These are phyloP conservation scores for Crocidura indochinensis DNA, from an alignment of 2,797 vertebrate genomes.

Conservation along the genomic window DNA sequence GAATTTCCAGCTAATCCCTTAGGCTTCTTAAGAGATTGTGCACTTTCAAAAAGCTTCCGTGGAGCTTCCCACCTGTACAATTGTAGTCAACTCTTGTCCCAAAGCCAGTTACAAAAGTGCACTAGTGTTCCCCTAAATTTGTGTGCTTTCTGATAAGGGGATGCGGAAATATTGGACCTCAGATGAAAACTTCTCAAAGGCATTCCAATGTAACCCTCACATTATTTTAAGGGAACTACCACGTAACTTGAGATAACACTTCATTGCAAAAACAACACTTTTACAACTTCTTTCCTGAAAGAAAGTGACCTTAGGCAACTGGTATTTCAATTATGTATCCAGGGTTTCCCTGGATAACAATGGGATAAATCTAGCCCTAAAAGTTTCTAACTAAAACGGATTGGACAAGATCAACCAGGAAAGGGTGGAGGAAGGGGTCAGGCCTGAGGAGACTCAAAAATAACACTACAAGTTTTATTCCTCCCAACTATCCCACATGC, in stretches of 20 bases:
- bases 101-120: conserved; percentile 1
- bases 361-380: not conserved
- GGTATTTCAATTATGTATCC: conserved; percentile 21
- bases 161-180: not conserved
- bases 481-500: too few relatives aligned
- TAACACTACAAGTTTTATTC: too few relatives aligned
- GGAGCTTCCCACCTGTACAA: not conserved
- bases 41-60: conserved; percentile 21
- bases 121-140: not conserved
- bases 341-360: too few relatives aligned
- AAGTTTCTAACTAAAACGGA: conserved; percentile 6
- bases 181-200: not conserved
- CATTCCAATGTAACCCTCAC: conserved; percentile 18
- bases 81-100: not conserved
- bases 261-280: conserved; percentile 5
- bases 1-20: conserved; percentile 55
- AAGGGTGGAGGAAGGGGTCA: not conserved
- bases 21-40: not conserved
- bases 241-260: not conserved
- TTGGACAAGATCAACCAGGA: not conserved
- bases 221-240: conserved; percentile 1
- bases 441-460: too few relatives aligned
- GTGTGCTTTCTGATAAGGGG: not conserved
- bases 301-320: conserved; percentile 27
- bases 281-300: conserved; percentile 26